A percentile compares a stretch with the other conserved stretches of the same genome.
Evolutionary conservation across 1,140 invertebrate genomes (phyloP).

Genomic region (Apis florea): DNA sequence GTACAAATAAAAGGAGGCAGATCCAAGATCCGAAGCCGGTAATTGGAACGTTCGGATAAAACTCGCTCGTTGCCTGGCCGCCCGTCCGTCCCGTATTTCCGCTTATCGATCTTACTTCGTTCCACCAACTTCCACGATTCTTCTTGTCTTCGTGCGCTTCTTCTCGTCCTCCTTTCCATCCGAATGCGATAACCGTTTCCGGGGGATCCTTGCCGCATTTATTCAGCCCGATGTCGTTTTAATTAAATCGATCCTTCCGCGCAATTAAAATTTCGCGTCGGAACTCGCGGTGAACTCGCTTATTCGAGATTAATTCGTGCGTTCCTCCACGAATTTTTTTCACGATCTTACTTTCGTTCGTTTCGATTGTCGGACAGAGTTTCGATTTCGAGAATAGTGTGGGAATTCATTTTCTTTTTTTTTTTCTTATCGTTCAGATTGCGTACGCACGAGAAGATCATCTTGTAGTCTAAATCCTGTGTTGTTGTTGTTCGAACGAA

Average conservation of each 20-base stretch:
- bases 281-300: slow-evolving; percentile 43
- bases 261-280: slow-evolving; percentile 60
- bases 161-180: background rate
- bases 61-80: slow-evolving; percentile 33
- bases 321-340: background rate
- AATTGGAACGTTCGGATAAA: slow-evolving; percentile 69
- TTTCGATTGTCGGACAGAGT: no score
- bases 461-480: no score
- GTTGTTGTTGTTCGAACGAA: no score
- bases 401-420: no score
- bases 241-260: slow-evolving; percentile 59
- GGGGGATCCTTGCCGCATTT: slow-evolving; percentile 42
- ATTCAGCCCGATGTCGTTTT: slow-evolving; percentile 39
- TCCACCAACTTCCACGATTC: slow-evolving; percentile 27
- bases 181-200: slow-evolving; percentile 48
- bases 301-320: slow-evolving; percentile 51
- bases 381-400: no score
- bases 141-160: slow-evolving; percentile 3
- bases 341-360: no score
- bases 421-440: no score
- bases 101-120: slow-evolving; percentile 54
- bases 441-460: no score
- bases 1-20: slow-evolving; percentile 60
- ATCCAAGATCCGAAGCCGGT: slow-evolving; percentile 56
- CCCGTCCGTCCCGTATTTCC: slow-evolving; percentile 44